Evolutionary conservation across 2,888 invertebrate genomes (phyloP).

Genomic region (Aproaerema taeniolella): DNA sequence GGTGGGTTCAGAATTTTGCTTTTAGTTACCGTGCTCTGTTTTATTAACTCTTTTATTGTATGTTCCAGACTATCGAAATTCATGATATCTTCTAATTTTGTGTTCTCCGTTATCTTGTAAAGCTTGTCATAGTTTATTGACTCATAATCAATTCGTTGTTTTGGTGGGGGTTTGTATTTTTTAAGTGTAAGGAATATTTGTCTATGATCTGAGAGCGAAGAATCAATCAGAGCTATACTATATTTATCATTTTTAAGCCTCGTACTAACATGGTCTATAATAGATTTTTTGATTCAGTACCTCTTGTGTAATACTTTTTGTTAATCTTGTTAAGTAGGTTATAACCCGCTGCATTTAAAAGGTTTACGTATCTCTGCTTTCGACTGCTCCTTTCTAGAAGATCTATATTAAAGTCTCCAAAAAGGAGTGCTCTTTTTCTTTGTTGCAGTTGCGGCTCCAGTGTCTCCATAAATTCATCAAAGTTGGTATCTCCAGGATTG

Average conservation of each 20-base stretch:
- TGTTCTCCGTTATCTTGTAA: constrained; percentile 8
- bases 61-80: constrained; percentile 3
- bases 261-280: constrained; percentile 19
- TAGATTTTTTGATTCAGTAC: constrained; percentile 15
- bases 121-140: constrained; percentile 15
- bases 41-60: neutral
- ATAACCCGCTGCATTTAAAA: constrained; percentile 12
- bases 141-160: constrained; percentile 11
- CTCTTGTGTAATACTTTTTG: constrained; percentile 17
- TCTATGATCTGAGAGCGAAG: constrained; percentile 16
- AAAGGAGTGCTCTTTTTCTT: constrained; percentile 17
- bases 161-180: constrained; percentile 16
- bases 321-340: constrained; percentile 16
- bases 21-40: constrained; percentile 6
- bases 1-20: too few relatives aligned
- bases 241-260: constrained; percentile 16
- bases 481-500: constrained; percentile 20
- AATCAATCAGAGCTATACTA: constrained; percentile 14
- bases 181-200: too few relatives aligned
- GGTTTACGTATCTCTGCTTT: constrained; percentile 3
- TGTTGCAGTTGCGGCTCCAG: constrained; percentile 17
- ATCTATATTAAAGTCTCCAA: constrained; percentile 22
- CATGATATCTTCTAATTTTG: neutral
- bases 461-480: constrained; percentile 14
- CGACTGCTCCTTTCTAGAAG: constrained; percentile 14